Evolutionary conservation across 2,113 vertebrate species (phyloP).

Genomic region (Psittacara wagleri): DNA sequence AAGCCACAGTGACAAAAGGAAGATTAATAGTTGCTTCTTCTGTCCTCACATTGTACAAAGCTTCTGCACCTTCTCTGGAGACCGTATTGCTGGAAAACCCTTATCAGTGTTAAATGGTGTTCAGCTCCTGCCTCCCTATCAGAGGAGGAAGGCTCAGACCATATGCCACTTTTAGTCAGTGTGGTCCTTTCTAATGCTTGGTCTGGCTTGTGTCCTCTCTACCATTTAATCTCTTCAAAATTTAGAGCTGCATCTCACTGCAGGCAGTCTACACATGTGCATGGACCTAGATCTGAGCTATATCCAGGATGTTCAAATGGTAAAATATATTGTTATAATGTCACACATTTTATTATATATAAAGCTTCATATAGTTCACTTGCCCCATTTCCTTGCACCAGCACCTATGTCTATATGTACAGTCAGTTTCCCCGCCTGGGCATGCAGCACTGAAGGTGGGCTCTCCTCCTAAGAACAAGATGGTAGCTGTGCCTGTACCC

Average conservation of each 20-base stretch:
- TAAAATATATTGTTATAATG: background rate
- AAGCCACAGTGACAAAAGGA: background rate
- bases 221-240: background rate
- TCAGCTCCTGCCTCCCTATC: background rate
- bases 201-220: background rate
- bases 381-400: background rate
- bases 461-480: background rate
- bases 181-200: background rate
- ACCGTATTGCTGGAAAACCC: background rate
- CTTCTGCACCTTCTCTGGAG: background rate
- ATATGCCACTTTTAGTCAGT: background rate
- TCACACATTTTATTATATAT: background rate
- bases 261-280: background rate
- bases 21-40: background rate
- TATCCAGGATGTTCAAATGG: background rate
- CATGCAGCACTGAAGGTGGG: too few species aligned
- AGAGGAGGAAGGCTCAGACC: background rate
- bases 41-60: background rate
- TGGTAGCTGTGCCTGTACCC: background rate
- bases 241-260: background rate
- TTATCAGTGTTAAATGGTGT: background rate
- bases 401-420: accelerated
- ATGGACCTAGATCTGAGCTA: background rate
- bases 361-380: background rate
- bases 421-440: accelerated